These are phyloP conservation scores for Drosophila pegasa DNA, from an alignment of 2,888 invertebrate genomes.

Conservation along the genomic window DNA sequence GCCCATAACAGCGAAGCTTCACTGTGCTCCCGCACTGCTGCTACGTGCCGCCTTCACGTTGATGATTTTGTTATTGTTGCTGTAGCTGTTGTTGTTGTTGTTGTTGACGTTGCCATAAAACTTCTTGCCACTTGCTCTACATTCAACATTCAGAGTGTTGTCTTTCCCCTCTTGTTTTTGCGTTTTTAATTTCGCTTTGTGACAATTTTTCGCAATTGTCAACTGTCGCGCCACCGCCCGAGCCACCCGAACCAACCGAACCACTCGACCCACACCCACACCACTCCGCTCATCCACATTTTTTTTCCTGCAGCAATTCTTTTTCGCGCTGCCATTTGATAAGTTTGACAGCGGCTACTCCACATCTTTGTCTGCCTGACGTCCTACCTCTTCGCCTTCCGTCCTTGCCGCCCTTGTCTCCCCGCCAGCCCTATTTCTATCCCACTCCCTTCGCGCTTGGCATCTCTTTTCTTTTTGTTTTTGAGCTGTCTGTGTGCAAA, in stretches of 20 bases:
- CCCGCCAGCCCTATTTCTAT: background rate
- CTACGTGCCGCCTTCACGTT: conserved; percentile 16
- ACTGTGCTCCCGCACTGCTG: background rate
- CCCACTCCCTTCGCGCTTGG: background rate
- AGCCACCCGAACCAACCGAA: background rate
- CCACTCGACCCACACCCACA: background rate
- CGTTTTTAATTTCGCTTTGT: conserved; percentile 78
- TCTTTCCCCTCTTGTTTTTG: conserved; percentile 62
- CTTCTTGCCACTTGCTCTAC: conserved; percentile 79
- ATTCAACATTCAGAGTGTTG: conserved; percentile 65
- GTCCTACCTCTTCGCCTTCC: background rate
- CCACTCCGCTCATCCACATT: background rate
- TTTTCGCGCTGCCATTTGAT: conserved; percentile 74
- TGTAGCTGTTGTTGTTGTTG: conserved; percentile 45
- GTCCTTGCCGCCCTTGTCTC: no score
- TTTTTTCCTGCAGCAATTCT: conserved; percentile 52
- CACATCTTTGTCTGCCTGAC: conserved; percentile 40
- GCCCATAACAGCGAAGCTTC: conserved; percentile 38
- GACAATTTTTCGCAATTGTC: conserved; percentile 67
- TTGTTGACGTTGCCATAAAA: conserved; percentile 73
- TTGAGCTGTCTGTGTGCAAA: conserved; percentile 65
- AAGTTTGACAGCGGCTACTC: conserved; percentile 78
- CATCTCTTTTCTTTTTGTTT: conserved; percentile 18
- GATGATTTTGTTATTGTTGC: conserved; percentile 38
- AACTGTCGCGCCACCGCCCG: conserved; percentile 24